Evolutionary conservation across 1,140 invertebrate species (phyloP).

Genomic region (Holcopasites calliopsidis): DNA sequence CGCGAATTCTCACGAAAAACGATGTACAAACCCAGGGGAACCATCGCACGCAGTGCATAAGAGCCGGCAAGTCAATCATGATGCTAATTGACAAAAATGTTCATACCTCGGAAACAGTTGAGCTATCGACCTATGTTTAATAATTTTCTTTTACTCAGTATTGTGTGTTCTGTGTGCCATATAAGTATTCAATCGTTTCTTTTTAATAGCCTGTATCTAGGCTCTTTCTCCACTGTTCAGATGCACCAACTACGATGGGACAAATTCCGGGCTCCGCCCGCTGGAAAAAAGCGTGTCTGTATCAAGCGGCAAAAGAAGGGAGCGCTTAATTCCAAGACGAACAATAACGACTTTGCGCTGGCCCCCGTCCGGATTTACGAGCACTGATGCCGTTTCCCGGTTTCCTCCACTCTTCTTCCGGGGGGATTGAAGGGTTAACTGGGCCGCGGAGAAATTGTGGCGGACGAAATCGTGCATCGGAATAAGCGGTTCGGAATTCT

Average conservation of each 20-base stretch:
- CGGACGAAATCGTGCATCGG: neutral
- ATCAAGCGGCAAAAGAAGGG: constrained; percentile 7
- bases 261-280: neutral
- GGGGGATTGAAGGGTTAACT: constrained; percentile 8
- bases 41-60: too few relatives aligned
- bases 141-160: neutral
- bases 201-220: neutral
- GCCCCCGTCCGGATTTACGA: constrained; percentile 10
- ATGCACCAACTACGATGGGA: neutral
- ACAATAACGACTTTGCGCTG: neutral
- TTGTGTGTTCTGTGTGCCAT: neutral
- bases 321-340: constrained; percentile 24
- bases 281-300: neutral
- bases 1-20: too few relatives aligned
- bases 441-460: neutral
- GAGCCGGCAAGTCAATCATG: too few relatives aligned
- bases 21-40: too few relatives aligned
- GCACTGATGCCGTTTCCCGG: constrained; percentile 14
- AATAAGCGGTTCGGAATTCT: neutral
- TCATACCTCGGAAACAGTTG: neutral
- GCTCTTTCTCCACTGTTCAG: neutral
- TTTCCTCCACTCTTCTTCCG: neutral
- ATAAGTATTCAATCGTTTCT: neutral
- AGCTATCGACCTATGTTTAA: neutral
- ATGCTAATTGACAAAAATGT: too few relatives aligned